Evolutionary conservation across 2,113 vertebrate species (phyloP).

Genomic region (Bostrychus sinensis): DNA sequence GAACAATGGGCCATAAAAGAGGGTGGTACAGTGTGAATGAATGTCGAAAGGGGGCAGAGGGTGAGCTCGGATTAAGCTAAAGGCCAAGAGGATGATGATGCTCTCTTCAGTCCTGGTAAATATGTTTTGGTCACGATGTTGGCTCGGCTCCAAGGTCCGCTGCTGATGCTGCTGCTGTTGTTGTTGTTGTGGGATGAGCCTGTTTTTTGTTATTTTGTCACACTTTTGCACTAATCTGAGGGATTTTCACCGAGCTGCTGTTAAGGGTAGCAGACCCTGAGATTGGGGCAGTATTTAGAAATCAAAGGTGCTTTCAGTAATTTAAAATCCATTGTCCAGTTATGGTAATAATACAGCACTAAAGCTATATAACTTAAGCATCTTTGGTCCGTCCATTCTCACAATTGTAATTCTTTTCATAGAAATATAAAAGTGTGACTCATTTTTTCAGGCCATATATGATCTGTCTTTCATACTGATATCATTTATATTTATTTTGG

Average conservation of each 20-base stretch:
- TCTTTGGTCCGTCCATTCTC: too few relatives aligned
- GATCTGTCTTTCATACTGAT: too few relatives aligned
- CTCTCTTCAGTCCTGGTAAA: slow-evolving; percentile 63
- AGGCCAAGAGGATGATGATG: slow-evolving; percentile 59
- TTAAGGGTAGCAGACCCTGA: slow-evolving; percentile 39
- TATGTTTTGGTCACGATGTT: slow-evolving; percentile 62
- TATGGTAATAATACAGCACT: too few relatives aligned
- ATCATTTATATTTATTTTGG: too few relatives aligned
- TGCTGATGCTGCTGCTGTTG: slow-evolving; percentile 53
- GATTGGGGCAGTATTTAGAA: slow-evolving; percentile 3
- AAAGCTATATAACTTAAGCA: too few relatives aligned
- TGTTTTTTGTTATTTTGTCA: slow-evolving; percentile 54
- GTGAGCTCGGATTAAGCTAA: slow-evolving; percentile 58
- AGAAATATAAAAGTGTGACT: too few relatives aligned
- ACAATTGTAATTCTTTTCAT: too few relatives aligned
- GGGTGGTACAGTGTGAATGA: slow-evolving; percentile 31
- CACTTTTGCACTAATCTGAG: slow-evolving; percentile 48
- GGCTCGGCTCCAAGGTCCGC: slow-evolving; percentile 29
- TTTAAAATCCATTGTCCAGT: background rate
- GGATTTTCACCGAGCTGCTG: slow-evolving; percentile 62
- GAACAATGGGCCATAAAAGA: slow-evolving; percentile 65
- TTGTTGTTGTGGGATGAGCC: slow-evolving; percentile 23
- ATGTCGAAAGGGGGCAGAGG: slow-evolving; percentile 3
- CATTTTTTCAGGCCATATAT: too few relatives aligned
- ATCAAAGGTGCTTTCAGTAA: slow-evolving; percentile 1